Evolutionary conservation across 2,113 vertebrate species (phyloP), one percentile per base, ranked within the genome.

Genomic region (Phasianus colchicus): DNA sequence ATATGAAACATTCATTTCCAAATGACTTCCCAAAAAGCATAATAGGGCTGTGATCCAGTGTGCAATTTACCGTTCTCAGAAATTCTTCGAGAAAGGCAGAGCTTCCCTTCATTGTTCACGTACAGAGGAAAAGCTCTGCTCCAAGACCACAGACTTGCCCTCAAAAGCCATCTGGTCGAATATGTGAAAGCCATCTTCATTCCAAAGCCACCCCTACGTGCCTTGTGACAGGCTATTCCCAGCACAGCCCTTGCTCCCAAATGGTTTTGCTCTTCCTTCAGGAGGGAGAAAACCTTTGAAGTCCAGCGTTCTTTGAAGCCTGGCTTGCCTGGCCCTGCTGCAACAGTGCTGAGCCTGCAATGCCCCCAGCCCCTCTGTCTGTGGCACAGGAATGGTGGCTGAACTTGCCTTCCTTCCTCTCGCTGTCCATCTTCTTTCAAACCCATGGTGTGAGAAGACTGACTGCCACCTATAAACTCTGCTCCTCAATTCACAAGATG

Each of bases 91-190:
- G 97, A 88, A 91, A 50, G 11, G 89, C 97, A 95, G 91, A 64
- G 75, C 86, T 98, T 98, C 98, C 98, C 96, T 30, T 89, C 95
- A 98, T 98, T 98, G 98, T 98, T 98, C 91, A 40, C 63, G 52
- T 47, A 82, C 77, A 93, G 83, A 97, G 96, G 96, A 95, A 96
- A 95, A 95, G 76, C 66, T 80, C 89, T 95, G 71, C 78, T 97
- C 96, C 19, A 1, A 75, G 90, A 72, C 76, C 80, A 79, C 14
- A 42, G 47, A 11, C 32, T 61, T 72, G 86, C 70, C 27, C 30
- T 86, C 2, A 0, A 73, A 13, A 66, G 1, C 52, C 54, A 48
- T 82, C 29, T 88, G 52, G 16, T 20, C 42, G 21, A 71, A 66
- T 24, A 30, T 92, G 96, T 85, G 72, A 95, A 96, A 96, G 7